phyloP scores from a whole-genome alignment of 2,113 vertebrate genomes.

The Electrona antarctica region DNA sequence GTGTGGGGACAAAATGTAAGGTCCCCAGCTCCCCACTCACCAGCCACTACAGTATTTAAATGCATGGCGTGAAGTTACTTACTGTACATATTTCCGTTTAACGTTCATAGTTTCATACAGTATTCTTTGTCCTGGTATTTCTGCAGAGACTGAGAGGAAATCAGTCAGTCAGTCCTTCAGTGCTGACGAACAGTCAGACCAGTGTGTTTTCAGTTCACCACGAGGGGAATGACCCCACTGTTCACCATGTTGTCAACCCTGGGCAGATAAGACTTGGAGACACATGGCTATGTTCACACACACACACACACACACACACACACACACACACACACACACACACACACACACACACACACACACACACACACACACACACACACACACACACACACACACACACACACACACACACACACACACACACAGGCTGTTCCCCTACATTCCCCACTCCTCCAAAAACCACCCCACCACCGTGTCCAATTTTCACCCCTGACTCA shows the following conservation, averaged over 20 bases:
- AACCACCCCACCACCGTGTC: neutral
- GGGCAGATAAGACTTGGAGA: conserved; percentile 41
- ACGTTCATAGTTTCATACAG: neutral
- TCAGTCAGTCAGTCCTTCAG: no score
- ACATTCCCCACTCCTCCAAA: conserved; percentile 32
- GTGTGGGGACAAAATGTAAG: no score
- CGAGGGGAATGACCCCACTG: no score
- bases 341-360: conserved; percentile 26
- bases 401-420: conserved; percentile 26
- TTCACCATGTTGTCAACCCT: neutral
- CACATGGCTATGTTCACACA: conserved; percentile 50
- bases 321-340: conserved; percentile 20
- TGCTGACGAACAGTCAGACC: no score
- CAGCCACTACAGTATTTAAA: neutral
- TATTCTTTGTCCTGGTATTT: neutral
- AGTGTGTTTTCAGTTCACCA: no score
- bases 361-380: conserved; percentile 36
- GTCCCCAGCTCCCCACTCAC: no score
- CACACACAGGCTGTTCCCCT: conserved; percentile 5
- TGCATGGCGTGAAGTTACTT: neutral
- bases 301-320: conserved; percentile 45
- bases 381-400: conserved; percentile 29
- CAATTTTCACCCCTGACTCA: conserved; percentile 14
- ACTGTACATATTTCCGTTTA: conserved; percentile 1
- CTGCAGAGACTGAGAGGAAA: neutral